These are phyloP conservation scores for Argyrosomus regius DNA, from an alignment of 2,797 vertebrate species.

Conservation along the genomic window DNA sequence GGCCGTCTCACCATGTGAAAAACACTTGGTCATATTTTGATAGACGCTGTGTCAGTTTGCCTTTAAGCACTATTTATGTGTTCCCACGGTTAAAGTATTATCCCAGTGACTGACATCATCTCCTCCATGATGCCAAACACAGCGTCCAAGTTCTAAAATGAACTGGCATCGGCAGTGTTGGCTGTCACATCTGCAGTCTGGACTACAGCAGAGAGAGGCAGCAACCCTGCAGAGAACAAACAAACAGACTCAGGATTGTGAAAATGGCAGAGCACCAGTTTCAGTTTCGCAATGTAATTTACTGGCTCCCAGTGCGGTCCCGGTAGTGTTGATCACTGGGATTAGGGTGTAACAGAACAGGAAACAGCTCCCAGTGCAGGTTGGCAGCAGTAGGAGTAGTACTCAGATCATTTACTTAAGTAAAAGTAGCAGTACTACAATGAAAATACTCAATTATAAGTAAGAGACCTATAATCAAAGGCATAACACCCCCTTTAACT, in stretches of 20 bases:
- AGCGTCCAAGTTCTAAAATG: slow-evolving; percentile 24
- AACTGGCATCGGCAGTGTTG: slow-evolving; percentile 23
- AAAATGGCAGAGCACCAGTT: slow-evolving; percentile 39
- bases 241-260: slow-evolving; percentile 31
- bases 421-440: too few species aligned
- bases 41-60: background rate
- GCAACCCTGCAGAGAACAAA: slow-evolving; percentile 15
- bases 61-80: background rate
- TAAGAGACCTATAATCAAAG: background rate
- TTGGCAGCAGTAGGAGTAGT: background rate
- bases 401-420: slow-evolving; percentile 9
- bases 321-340: slow-evolving; percentile 26
- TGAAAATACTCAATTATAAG: background rate
- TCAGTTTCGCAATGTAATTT: slow-evolving; percentile 52
- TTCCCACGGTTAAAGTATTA: slow-evolving; percentile 11
- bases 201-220: slow-evolving; percentile 4
- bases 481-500: background rate
- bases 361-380: slow-evolving; percentile 16
- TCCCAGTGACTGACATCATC: slow-evolving; percentile 17
- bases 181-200: slow-evolving; percentile 36
- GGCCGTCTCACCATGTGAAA: slow-evolving; percentile 11
- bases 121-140: slow-evolving; percentile 3
- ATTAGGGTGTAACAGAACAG: slow-evolving; percentile 20
- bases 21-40: background rate
- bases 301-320: background rate